Evolutionary conservation across 2,888 invertebrate genomes (phyloP).

Genomic region (Euzophera pinguis): DNA sequence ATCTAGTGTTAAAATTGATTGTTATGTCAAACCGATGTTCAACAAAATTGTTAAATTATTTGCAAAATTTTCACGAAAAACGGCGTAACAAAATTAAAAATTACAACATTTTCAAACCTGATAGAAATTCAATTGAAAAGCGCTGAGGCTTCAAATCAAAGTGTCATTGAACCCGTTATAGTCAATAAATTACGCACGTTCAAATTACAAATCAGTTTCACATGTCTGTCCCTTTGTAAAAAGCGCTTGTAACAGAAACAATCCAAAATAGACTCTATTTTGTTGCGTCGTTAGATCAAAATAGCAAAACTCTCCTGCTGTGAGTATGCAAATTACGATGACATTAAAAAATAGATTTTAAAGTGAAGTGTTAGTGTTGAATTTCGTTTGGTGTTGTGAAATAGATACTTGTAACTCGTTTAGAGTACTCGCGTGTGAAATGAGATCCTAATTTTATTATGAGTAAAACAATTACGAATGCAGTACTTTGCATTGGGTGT

Average conservation of each 20-base stretch:
- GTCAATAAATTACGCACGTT: slow-evolving; percentile 8
- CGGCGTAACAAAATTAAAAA: too few relatives aligned
- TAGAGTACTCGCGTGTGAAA: slow-evolving; percentile 15
- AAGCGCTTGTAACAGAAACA: not conserved
- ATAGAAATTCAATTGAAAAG: not conserved
- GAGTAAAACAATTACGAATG: slow-evolving; percentile 17
- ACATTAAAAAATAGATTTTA: not conserved
- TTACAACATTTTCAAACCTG: too few relatives aligned
- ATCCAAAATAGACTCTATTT: not conserved
- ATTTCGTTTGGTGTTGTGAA: not conserved
- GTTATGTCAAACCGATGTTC: too few relatives aligned
- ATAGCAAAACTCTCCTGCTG: not conserved
- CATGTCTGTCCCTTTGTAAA: slow-evolving; percentile 11
- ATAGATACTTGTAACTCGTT: slow-evolving; percentile 4
- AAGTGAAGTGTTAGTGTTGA: not conserved
- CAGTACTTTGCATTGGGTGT: not conserved
- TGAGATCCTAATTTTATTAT: slow-evolving; percentile 20
- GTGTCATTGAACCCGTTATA: slow-evolving; percentile 7
- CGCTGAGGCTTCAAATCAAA: slow-evolving; percentile 3
- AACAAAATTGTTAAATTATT: too few relatives aligned
- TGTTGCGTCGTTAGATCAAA: not conserved
- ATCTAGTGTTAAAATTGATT: too few relatives aligned
- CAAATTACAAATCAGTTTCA: slow-evolving; percentile 12
- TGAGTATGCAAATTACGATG: not conserved
- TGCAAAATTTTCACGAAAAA: too few relatives aligned